Percentiles rank a stretch among this genome's conserved stretches.
Conservation (phyloP, 2,797 vertebrate species). For the Periophthalmus magnuspinnatus region DNA sequence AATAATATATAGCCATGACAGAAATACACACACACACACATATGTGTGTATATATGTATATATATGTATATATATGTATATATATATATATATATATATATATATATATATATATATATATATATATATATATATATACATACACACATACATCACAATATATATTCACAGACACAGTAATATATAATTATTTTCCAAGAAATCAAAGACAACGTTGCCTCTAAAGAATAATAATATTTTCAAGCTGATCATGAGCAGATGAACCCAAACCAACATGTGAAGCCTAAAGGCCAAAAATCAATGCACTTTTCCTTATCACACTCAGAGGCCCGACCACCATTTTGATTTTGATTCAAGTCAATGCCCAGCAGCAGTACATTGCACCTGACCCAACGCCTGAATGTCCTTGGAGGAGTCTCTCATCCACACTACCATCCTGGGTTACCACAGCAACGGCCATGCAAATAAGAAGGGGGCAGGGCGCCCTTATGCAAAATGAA, state of each 20-base stretch:
- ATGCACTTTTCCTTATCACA: conserved; percentile 32
- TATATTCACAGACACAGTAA: background rate
- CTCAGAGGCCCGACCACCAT: conserved; percentile 35
- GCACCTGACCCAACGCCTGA: conserved; percentile 60
- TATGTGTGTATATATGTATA: no score
- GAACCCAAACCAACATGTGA: conserved; percentile 28
- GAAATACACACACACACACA: no score
- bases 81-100: no score
- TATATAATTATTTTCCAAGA: background rate
- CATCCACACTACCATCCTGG: conserved; percentile 66
- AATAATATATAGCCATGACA: background rate
- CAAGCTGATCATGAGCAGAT: conserved; percentile 30
- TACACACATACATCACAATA: no score
- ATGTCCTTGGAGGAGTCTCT: conserved; percentile 73
- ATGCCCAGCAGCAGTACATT: conserved; percentile 45
- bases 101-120: no score
- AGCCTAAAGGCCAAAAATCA: conserved; percentile 20
- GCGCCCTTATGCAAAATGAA: conserved; percentile 43
- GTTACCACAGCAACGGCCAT: conserved; percentile 72
- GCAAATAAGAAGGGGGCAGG: conserved; percentile 34
- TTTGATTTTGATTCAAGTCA: conserved; percentile 51
- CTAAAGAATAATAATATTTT: conserved; percentile 6
- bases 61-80: no score
- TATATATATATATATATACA: no score
- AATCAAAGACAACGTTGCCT: background rate